Conservation (phyloP, 2,113 vertebrate species). For the Delphinapterus leucas region DNA sequence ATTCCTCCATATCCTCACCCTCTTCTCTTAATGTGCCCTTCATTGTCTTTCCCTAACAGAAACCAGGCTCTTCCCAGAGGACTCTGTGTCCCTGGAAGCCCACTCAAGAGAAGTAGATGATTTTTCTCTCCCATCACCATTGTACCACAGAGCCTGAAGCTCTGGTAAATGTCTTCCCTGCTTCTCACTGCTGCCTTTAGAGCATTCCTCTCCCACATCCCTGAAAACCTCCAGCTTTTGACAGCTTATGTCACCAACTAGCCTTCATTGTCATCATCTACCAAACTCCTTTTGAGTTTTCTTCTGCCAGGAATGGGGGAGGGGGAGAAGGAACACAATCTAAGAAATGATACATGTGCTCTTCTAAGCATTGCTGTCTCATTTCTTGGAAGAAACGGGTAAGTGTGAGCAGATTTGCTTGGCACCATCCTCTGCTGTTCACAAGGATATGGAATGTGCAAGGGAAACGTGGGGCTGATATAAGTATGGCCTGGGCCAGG, state of each 20-base stretch:
- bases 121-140: not conserved
- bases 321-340: not conserved
- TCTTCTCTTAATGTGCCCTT: not conserved
- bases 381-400: conserved; percentile 40
- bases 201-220: conserved; percentile 70
- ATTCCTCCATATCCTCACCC: not conserved
- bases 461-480: conserved; percentile 15
- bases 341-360: conserved; percentile 36
- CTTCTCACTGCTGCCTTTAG: not conserved
- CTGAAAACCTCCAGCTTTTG: not conserved
- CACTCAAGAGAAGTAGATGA: not conserved
- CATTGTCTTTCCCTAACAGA: not conserved
- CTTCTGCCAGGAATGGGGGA: conserved; percentile 19
- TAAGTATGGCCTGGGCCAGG: conserved; percentile 27
- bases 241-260: not conserved
- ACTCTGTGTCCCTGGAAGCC: not conserved
- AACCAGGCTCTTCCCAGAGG: not conserved
- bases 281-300: conserved; percentile 25
- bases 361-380: conserved; percentile 21
- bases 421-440: not conserved
- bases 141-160: not conserved
- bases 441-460: not conserved
- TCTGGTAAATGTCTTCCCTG: not conserved
- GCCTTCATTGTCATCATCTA: not conserved
- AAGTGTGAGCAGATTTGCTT: not conserved